Base-by-base conservation (phyloP, 1,140 invertebrate species). In the Leptoteleia sp. region DNA sequence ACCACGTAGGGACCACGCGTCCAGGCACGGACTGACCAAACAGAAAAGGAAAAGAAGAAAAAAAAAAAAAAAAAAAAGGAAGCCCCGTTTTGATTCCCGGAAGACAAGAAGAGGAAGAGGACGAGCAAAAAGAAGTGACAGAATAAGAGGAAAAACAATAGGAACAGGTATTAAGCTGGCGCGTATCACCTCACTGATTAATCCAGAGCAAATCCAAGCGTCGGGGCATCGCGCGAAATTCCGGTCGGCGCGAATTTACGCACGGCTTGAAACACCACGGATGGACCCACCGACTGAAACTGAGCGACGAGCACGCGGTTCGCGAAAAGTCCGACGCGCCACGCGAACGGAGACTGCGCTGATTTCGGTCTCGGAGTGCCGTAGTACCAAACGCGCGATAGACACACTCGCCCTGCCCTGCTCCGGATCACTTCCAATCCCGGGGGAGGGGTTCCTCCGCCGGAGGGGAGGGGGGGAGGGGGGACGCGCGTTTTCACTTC, bases 301-400 rank as follows among this genome's bases (percentile, higher is more conserved):
- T 86, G 84, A 87, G 82, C 83, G 82, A 77, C 76, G 82, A 84
- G 73, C 85, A 88, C 83, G 84, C 84, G 85, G 84, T 75, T 50
- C 75, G 76, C 80, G 73, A n/a, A 83, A 83, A 80, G 79, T 78
- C 80, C 81, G 82, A 81, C 85, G 82, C 83, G 83, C 81, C 65
- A 82, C 81, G 81, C 80, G 75, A 84, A 83, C 83, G 81, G 85
- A 85, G 84, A 83, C 86, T 87, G 86, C 86, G 85, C 85, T 82
- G 81, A 77, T 81, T 72, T 68, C 43, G 64, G 65, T 38, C 38
- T 38, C 59, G 17, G 43, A 59, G 42, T 50, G n/a, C 19, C 42
- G 64, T 50, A 29, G 47, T 37, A 43, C 47, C 38, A 43, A 68
- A 75, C 43, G 29, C 29, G 33, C 29, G 54, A 35, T 29, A 50